Evolutionary conservation across 2,797 vertebrate species (phyloP).

Genomic region (Girardinus metallicus): DNA sequence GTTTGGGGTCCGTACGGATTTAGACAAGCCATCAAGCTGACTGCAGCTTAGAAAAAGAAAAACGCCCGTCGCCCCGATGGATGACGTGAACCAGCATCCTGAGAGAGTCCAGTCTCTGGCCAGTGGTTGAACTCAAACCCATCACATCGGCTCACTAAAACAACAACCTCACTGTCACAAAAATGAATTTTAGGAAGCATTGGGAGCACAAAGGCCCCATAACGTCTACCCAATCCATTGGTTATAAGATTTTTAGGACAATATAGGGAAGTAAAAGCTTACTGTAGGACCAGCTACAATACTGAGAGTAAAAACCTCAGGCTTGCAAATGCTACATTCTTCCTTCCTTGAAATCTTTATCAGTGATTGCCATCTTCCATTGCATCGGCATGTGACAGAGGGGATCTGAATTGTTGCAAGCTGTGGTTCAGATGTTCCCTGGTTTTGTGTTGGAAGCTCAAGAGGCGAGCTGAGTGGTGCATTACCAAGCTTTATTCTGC

Average conservation of each 20-base stretch:
- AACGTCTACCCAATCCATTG: not conserved
- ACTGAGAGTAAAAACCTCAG: constrained; percentile 46
- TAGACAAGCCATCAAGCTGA: constrained; percentile 25
- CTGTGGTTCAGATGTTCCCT: constrained; percentile 18
- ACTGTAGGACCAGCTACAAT: constrained; percentile 26
- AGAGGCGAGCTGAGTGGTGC: constrained; percentile 28
- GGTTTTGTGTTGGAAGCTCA: constrained; percentile 62
- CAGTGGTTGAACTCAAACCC: constrained; percentile 35
- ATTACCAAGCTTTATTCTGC: constrained; percentile 41
- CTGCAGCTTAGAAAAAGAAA: constrained; percentile 43
- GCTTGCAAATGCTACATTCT: constrained; percentile 20
- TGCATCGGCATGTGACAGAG: constrained; percentile 18
- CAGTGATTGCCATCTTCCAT: constrained; percentile 50
- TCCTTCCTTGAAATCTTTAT: constrained; percentile 43
- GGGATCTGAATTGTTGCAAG: constrained; percentile 28
- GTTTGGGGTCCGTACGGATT: constrained; percentile 18
- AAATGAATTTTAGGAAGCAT: constrained; percentile 32
- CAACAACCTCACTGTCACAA: constrained; percentile 26
- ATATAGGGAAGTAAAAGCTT: constrained; percentile 61
- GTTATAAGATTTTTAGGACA: constrained; percentile 40
- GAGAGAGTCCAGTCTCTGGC: constrained; percentile 36
- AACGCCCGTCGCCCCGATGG: constrained; percentile 44
- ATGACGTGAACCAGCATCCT: constrained; percentile 46
- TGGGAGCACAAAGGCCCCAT: constrained; percentile 17
- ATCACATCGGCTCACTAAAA: constrained; percentile 30